These are phyloP conservation scores for Dolichoris vasculosae DNA, from an alignment of 1,140 invertebrate genomes.

Conservation along the genomic window DNA sequence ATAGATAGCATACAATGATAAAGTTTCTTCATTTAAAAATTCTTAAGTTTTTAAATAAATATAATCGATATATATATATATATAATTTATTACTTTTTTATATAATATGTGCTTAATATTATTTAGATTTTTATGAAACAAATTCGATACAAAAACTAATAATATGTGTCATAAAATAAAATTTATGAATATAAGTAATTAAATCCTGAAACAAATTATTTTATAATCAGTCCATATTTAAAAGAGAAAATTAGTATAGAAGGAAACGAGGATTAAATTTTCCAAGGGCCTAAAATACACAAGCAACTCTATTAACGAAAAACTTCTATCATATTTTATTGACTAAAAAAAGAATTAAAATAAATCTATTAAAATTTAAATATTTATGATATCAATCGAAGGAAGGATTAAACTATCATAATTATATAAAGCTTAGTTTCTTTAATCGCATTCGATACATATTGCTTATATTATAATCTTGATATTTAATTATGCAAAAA, in stretches of 20 bases:
- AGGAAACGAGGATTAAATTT: conserved; percentile 13
- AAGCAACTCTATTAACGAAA: not conserved
- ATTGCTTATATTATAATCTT: conserved; percentile 26
- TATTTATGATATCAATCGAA: not conserved
- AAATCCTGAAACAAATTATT: conserved; percentile 18
- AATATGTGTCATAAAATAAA: not conserved
- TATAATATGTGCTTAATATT: not conserved
- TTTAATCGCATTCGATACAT: conserved; percentile 10
- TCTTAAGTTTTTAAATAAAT: not conserved
- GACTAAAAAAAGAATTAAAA: not conserved
- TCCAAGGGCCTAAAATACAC: conserved; percentile 25
- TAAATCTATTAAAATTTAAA: not conserved
- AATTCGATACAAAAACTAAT: not conserved
- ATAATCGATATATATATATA: not conserved
- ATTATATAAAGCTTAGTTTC: conserved; percentile 1
- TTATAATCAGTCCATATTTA: conserved; percentile 24
- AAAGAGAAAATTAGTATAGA: conserved; percentile 31
- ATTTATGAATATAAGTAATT: conserved; percentile 5
- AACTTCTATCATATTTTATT: conserved; percentile 16
- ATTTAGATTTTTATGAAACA: not conserved
- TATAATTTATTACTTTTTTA: not conserved
- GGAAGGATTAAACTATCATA: not conserved
- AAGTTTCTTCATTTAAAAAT: conserved; percentile 5
- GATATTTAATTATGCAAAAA: conserved; percentile 13
- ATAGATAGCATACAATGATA: not conserved